Base-by-base conservation (phyloP, 2,797 vertebrate species). In the Fratercula arctica region DNA sequence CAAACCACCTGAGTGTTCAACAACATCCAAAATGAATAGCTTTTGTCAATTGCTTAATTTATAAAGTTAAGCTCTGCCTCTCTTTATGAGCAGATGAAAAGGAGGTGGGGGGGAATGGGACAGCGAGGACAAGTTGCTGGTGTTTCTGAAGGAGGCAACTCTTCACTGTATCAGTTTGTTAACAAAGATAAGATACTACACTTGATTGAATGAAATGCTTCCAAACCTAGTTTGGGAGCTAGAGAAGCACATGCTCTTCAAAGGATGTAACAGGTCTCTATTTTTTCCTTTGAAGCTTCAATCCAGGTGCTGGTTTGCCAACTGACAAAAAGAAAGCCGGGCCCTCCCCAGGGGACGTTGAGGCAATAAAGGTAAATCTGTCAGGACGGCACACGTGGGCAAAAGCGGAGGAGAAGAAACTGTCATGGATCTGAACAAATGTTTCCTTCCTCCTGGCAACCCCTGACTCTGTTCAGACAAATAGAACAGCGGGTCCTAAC, bases 151-250 rank as follows among this genome's bases (percentile, higher is more conserved):
- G 98, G 98, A 98, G 98, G 97, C 97, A 97, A 94, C 96, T 97
- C 97, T 98, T 96, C 94, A 78, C 92, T 98, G 98, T 99, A 99
- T 99, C 99, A 98, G 99, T 98, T 98, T 99, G 98, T 99, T 98
- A 98, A 99, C 98, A 98, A 98, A 99, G 99, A 99, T 98, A 98
- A 99, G 99, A 99, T 98, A 98, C 99, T 99, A 98, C 99, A 99
- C 98, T 98, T 97, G 98, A 98, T 98, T 98, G 96, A 96, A 72
- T 97, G 69, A 93, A 92, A 95, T 61, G 87, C 98, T 98, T 98
- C 98, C 97, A 97, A 96, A 97, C 96, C 92, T 51, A 3, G 75
- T 97, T 98, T 98, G 97, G 98, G 98, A 98, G 98, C 97, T 96
- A 84, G 98, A 98, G 99, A 97, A 98, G 99, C 98, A 91, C 2